Evolutionary conservation across 2,797 vertebrate species (phyloP), one percentile per base, ranked within the genome.

Genomic region (Periophthalmus magnuspinnatus): DNA sequence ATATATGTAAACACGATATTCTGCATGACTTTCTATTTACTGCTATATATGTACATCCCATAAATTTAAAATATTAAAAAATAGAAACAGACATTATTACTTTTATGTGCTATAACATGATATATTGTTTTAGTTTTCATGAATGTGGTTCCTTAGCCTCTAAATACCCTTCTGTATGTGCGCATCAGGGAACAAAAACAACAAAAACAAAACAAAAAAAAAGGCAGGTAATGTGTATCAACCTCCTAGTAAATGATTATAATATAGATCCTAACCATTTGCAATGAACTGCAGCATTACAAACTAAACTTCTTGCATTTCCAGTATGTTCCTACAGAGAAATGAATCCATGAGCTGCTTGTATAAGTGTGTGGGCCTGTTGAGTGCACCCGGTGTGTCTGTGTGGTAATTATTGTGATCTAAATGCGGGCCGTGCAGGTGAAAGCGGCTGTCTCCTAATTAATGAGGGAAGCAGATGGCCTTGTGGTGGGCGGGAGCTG

Each of bases 381-480:
- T 81, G 76, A 70, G 75, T 71, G 65, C 56, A 67, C 62, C 75
- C 66, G 70, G 67, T 68, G 68, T 76, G 74, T 74, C 79, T 71
- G 81, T 76, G 86, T 81, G 88, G 88, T 92, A 91, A 94, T 93
- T 93, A 92, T 91, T 90, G 91, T 92, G 90, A 93, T 92, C 90
- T 90, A 91, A 93, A 91, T 87, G 89, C 77, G 80, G 88, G 88
- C 90, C 83, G 88, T 88, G 92, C 93, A 94, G 93, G 93, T 94
- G 93, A 94, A 93, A 86, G 91, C 90, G 89, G 91, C 90, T 86
- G 87, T 86, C 89, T 92, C 86, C 89, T 93, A 93, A 93, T 93
- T 93, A 94, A 92, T 90, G 89, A 90, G 89, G 22, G 71, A 86
- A 94, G 89, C 94, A 94, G 93, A 94, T 94, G 93, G 93, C 77